These are phyloP conservation scores for Potamarius usumacintae DNA, from an alignment of 2,113 vertebrate genomes.

Conservation along the genomic window DNA sequence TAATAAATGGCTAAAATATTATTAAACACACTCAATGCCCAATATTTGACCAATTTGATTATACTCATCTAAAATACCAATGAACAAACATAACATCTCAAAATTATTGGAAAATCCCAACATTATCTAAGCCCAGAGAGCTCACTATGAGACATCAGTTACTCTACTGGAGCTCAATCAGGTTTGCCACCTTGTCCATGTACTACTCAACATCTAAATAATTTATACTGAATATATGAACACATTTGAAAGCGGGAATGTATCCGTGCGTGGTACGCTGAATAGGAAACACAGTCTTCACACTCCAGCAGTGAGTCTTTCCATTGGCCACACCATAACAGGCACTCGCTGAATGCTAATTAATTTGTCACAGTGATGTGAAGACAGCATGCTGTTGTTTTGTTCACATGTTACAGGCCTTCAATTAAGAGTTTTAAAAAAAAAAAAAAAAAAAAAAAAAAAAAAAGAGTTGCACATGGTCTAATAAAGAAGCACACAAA, in stretches of 20 bases:
- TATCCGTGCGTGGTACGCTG: background rate
- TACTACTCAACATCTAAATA: background rate
- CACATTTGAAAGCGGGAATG: background rate
- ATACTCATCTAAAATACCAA: background rate
- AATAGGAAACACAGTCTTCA: background rate
- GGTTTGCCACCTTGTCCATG: background rate
- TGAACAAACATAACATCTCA: background rate
- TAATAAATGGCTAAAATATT: background rate
- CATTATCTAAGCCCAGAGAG: background rate
- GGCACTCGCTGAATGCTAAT: slow-evolving; percentile 2
- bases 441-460: too few species aligned
- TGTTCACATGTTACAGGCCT: background rate
- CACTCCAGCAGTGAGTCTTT: background rate
- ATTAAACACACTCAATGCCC: background rate
- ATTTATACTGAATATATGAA: background rate
- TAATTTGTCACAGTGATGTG: background rate
- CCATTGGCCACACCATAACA: background rate
- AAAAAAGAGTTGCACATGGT: background rate
- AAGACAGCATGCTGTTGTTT: slow-evolving; percentile 4
- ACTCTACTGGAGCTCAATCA: background rate
- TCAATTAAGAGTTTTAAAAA: too few species aligned
- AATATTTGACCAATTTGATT: background rate
- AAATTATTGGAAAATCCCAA: background rate
- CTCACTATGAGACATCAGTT: background rate
- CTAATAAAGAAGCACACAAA: background rate